These are phyloP conservation scores for Elysia chlorotica DNA, from an alignment of 1,140 invertebrate genomes.

Conservation along the genomic window DNA sequence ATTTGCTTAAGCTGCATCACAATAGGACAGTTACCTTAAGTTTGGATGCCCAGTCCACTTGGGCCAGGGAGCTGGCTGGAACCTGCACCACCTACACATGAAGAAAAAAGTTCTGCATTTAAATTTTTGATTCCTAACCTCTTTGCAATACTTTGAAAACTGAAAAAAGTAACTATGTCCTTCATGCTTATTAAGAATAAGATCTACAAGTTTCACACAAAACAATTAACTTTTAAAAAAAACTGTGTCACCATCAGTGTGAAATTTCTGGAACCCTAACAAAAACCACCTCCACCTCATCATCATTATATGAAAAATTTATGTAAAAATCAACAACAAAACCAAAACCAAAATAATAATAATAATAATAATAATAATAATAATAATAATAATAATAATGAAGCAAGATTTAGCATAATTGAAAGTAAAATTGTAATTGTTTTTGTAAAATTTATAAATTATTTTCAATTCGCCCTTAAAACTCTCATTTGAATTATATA, in stretches of 20 bases:
- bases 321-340: too few species aligned
- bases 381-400: neutral
- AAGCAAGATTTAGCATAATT: neutral
- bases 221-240: too few species aligned
- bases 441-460: too few species aligned
- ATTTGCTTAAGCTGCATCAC: neutral
- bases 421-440: neutral
- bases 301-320: too few species aligned
- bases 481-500: too few species aligned
- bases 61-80: slow-evolving; percentile 35
- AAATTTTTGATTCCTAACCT: neutral
- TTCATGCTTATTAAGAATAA: too few species aligned
- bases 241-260: too few species aligned
- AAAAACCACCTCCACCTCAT: too few species aligned
- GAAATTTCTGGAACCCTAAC: too few species aligned
- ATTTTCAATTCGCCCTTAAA: too few species aligned
- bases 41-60: slow-evolving; percentile 53
- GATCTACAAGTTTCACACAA: too few species aligned
- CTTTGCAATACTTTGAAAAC: neutral
- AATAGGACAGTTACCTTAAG: slow-evolving; percentile 38
- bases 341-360: neutral
- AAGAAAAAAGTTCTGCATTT: neutral
- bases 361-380: neutral
- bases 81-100: slow-evolving; percentile 47
- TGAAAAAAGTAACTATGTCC: too few species aligned